Base-by-base conservation (phyloP, 2,797 vertebrate genomes). In the Alosa sapidissima region DNA sequence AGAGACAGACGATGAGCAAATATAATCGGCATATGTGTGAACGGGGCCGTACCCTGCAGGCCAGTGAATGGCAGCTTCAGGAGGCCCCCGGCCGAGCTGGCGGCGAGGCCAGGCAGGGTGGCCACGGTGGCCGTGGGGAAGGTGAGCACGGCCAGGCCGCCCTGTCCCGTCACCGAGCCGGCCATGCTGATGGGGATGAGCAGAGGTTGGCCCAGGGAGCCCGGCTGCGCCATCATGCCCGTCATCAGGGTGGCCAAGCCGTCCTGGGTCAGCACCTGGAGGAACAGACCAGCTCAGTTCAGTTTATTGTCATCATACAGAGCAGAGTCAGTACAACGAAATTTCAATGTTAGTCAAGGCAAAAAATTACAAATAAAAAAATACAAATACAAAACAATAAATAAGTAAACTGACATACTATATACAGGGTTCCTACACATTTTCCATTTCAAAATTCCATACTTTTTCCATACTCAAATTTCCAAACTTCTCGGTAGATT, bases 111-210 rank as follows among this genome's bases (percentile, higher is more conserved):
- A 51, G 97, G 96, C 54, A 99, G 95, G 89, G 97, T 95, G 82
- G 98, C 97, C 84, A 99, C 94, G 13, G 94, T 98, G 91, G 97
- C 97, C 75, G 98, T 96, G 86, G 98, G 98, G 89, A 99, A 94
- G 88, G 98, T 99, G 92, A 98, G 96, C 88, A 99, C 95, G 84
- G 98, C 97, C 91, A 99, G 95, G 89, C 97, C 97, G 60, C 97
- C 96, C 94, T 98, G 98, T 85, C 96, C 96, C 36, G 95, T 95
- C 87, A 98, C 94, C 92, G 97, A 97, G 89, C 97, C 96, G 58
- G 96, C 96, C 97, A 99, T 96, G 90, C 95, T 98, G 92, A 99
- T 93, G 89, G 98, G 98, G 94, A 99, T 98, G 92, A 99, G 96
- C 93, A 99, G 94, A 85, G 98, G 97, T 93, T 99, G 98, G 91